These are phyloP conservation scores for Tyrannus savana DNA, from an alignment of 2,113 vertebrate species.

Conservation along the genomic window DNA sequence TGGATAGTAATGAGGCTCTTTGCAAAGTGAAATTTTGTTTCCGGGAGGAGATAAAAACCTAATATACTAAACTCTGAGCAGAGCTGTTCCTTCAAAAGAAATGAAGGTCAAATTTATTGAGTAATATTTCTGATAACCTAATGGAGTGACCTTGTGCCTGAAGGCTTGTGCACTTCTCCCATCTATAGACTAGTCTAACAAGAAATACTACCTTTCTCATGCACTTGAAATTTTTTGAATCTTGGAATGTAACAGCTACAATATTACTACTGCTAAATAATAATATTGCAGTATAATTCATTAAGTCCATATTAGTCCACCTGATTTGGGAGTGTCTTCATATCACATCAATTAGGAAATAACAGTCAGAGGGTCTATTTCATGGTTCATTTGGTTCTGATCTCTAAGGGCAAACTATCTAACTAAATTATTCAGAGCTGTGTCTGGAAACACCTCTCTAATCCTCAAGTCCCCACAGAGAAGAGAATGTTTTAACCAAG, in stretches of 20 bases:
- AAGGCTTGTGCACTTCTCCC: background rate
- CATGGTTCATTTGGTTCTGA: constrained; percentile 63
- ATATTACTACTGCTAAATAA: constrained; percentile 53
- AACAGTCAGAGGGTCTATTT: constrained; percentile 67
- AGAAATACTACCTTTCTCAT: background rate
- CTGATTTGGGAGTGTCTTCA: constrained; percentile 55
- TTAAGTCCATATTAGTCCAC: constrained; percentile 57
- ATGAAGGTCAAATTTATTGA: background rate
- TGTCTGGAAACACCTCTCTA: constrained; percentile 62
- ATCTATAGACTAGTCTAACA: background rate
- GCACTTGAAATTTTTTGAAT: background rate
- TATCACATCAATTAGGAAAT: constrained; percentile 62
- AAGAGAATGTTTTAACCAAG: constrained; percentile 39
- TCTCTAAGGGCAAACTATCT: constrained; percentile 63
- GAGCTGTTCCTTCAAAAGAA: background rate
- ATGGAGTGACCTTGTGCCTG: background rate
- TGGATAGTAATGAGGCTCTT: constrained; percentile 11
- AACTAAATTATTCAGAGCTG: constrained; percentile 71
- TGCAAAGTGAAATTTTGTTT: constrained; percentile 22
- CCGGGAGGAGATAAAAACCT: constrained; percentile 12
- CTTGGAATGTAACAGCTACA: background rate
- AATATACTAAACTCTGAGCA: background rate
- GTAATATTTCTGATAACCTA: background rate
- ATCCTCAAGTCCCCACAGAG: constrained; percentile 60
- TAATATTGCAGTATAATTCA: constrained; percentile 43